Base-by-base conservation (phyloP, 2,113 vertebrate genomes). In the Solenodon paradoxus region DNA sequence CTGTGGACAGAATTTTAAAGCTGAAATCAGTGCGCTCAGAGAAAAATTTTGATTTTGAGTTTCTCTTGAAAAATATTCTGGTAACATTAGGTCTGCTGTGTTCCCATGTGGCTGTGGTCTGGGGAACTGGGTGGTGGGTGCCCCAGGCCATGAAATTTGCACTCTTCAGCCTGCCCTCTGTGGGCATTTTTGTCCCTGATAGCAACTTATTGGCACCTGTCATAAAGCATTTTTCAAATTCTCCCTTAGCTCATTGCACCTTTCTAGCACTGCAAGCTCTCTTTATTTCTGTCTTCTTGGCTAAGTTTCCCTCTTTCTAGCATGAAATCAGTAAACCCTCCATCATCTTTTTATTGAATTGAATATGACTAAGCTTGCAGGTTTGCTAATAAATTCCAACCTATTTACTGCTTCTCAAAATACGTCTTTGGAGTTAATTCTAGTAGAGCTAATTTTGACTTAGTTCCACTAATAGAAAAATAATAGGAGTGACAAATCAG, bases 201-300 rank as follows among this genome's bases (percentile, higher is more conserved):
- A 71, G 57, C 85, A 49, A 35, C 38, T 92, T 42, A 24, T 55
- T 90, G 79, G 38, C 92, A 78, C 59, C n/a, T 84, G 42, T 90
- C 80, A 80, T 61, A 57, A 77, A 81, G 32, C 32, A 22, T 61
- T 96, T 94, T 61, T 77, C 95, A 94, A 72, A 49, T 51, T 32
- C 75, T 80, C 42, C 30, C 38, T 68, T 40, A 35, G 92, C 88
- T 84, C 47, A 13, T 75, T 79, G 89, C 64, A 42, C 71, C 49
- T 89, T 87, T 81, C 53, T 16, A 16, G 84, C 74, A 28, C 35
- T 89, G n/a, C 12, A 66, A 15, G 16, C 57, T 40, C 61, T 45
- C 49, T 53, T 71, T 75, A 49, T 91, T 69, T 93, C 72, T 45
- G 13, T 63, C 80, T 66, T 55, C 53, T 59, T 42, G 69, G 9